Evolutionary conservation across 1,140 invertebrate species (phyloP), one percentile per base, ranked within the genome.

Genomic region (Heliothis subflexa): DNA sequence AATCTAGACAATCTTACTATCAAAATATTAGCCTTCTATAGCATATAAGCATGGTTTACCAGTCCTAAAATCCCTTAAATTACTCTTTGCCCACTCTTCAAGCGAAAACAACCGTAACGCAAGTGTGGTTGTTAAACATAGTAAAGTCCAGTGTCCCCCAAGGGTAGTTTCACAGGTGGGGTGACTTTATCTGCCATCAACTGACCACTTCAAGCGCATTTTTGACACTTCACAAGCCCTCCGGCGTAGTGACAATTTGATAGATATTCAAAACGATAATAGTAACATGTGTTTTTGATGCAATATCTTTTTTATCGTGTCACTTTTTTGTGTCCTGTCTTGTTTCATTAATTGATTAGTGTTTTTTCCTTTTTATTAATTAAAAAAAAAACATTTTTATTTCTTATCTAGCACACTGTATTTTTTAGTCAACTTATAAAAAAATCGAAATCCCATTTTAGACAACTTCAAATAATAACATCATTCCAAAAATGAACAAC

Each of bases 191-290:
- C 73, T 75, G 21, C 9, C 47, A 75, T 77, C 74, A 40, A 77
- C 21, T 77, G 74, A 77, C 62, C 74, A 77, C 74, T 68, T 66
- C 62, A 77, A 28, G 10, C 62, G 74, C 61, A 77, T 54, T 77
- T 66, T 77, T 77, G 62, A 68, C 61, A 68, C 62, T 68, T 77
- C 28, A 33, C 62, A 28, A 54, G 50, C 72, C 54, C 73, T 64
- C 74, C 74, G 21, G 12, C 57, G 45, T 50, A 72, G 74, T 77
- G 74, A 77, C 74, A 77, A 75, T 75, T 77, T 77, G 62, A 77
- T 68, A 75, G 73, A 75, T 75, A 75, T 75, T 75, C 73, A 64
- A 75, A 64, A 75, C 33, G 74, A 77, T 77, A 68, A 45, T 54
- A 77, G 68, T 25, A 66, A 77, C 74, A 77, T 68, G 49, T 77